A percentile compares a stretch with the other conserved stretches of the same genome.
Evolutionary conservation across 1,140 invertebrate species (phyloP).

Genomic region (Drosophila pruinosa): DNA sequence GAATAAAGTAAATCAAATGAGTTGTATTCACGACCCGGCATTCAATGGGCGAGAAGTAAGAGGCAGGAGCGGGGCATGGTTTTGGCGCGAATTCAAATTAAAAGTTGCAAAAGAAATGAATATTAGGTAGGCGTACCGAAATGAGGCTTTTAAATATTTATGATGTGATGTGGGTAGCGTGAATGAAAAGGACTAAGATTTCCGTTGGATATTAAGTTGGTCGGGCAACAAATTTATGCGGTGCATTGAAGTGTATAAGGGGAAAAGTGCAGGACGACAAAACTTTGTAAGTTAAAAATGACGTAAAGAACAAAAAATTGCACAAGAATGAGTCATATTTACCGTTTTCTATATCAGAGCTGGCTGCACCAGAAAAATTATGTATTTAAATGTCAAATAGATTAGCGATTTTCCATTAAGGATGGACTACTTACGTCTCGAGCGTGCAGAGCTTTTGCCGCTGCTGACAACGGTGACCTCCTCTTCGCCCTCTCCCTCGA

Average conservation of each 20-base stretch:
- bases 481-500: constrained; percentile 50
- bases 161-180: constrained; percentile 65
- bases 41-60: background rate
- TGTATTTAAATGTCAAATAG: constrained; percentile 3
- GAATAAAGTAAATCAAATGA: constrained; percentile 66
- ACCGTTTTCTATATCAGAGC: constrained; percentile 74
- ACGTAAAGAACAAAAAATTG: constrained; percentile 43
- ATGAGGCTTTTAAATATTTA: constrained; percentile 77
- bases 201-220: constrained; percentile 75
- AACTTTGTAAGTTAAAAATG: constrained; percentile 75
- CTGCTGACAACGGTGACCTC: constrained; percentile 58
- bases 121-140: constrained; percentile 56
- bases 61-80: background rate
- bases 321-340: constrained; percentile 47
- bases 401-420: background rate
- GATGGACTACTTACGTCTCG: constrained; percentile 50
- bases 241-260: constrained; percentile 28
- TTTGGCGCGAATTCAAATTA: constrained; percentile 67
- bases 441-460: constrained; percentile 59
- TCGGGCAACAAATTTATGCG: constrained; percentile 67
- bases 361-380: constrained; percentile 50
- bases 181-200: constrained; percentile 62
- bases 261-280: constrained; percentile 16
- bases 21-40: constrained; percentile 16
- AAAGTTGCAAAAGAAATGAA: constrained; percentile 79